phyloP scores from a whole-genome alignment of 2,888 invertebrate genomes.

The Zaprionus bogoriensis region DNA sequence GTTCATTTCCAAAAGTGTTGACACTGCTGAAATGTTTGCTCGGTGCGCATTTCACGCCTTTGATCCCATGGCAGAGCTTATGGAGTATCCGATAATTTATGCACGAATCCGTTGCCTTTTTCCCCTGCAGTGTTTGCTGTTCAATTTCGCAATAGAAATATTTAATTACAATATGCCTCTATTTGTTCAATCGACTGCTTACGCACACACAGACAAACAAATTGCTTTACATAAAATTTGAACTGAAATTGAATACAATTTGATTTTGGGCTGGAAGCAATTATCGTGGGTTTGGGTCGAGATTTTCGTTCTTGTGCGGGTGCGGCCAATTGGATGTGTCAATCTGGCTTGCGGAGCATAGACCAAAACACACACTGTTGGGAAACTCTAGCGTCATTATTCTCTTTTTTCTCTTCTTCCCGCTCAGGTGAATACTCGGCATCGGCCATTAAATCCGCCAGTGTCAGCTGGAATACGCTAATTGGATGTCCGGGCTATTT shows the following conservation, averaged over 20 bases:
- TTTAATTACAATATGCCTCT: slow-evolving; percentile 63
- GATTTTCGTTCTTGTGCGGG: neutral
- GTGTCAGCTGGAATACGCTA: slow-evolving; percentile 71
- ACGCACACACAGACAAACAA: slow-evolving; percentile 9
- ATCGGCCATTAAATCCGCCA: slow-evolving; percentile 82
- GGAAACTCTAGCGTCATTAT: neutral
- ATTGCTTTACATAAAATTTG: slow-evolving; percentile 28
- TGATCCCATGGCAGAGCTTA: neutral
- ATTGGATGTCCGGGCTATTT: slow-evolving; percentile 67
- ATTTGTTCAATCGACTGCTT: slow-evolving; percentile 50
- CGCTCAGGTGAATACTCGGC: slow-evolving; percentile 82
- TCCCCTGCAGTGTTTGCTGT: slow-evolving; percentile 25
- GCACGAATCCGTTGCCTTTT: slow-evolving; percentile 13
- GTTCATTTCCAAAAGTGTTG: neutral
- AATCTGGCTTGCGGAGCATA: neutral
- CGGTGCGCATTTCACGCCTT: slow-evolving; percentile 39
- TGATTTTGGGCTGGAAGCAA: neutral
- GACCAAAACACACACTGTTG: neutral
- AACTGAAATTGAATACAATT: slow-evolving; percentile 25
- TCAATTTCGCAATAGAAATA: slow-evolving; percentile 59
- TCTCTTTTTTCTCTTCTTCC: slow-evolving; percentile 18
- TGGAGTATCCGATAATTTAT: slow-evolving; percentile 25
- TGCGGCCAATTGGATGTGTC: neutral
- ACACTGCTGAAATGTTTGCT: slow-evolving; percentile 37
- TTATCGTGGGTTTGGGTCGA: neutral